A percentile compares a stretch with the other conserved stretches of the same genome.
These are phyloP conservation scores for Epinephelus cyanopodus DNA, from an alignment of 2,113 vertebrate species.

Conservation along the genomic window DNA sequence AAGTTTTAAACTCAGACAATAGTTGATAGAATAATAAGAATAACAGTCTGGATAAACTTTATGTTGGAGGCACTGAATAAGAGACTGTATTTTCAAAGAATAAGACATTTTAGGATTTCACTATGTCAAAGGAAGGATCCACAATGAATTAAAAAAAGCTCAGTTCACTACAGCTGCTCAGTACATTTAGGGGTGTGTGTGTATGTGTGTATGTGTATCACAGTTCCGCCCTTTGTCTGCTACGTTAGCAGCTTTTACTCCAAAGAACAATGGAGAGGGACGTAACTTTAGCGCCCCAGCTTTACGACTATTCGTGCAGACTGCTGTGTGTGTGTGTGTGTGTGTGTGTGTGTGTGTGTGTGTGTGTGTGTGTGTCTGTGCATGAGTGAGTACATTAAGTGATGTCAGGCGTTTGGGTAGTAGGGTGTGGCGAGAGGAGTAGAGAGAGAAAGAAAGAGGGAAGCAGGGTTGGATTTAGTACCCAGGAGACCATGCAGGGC, in stretches of 20 bases:
- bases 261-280: slow-evolving; percentile 79
- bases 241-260: slow-evolving; percentile 78
- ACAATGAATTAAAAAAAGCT: not conserved
- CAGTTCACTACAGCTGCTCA: slow-evolving; percentile 48
- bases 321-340: slow-evolving; percentile 10
- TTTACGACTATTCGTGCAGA: slow-evolving; percentile 56
- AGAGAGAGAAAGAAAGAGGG: slow-evolving; percentile 11
- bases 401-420: slow-evolving; percentile 74
- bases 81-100: not conserved
- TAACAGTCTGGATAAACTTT: not conserved
- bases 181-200: slow-evolving; percentile 27
- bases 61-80: not conserved
- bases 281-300: slow-evolving; percentile 65
- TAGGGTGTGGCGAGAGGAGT: slow-evolving; percentile 68
- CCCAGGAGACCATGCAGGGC: slow-evolving; percentile 69
- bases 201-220: slow-evolving; percentile 31
- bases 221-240: slow-evolving; percentile 83
- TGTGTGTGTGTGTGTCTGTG: slow-evolving; percentile 22
- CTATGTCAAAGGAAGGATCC: not conserved
- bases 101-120: not conserved
- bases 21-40: not conserved
- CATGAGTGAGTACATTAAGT: slow-evolving; percentile 67
- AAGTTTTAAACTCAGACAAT: not conserved
- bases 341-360: slow-evolving; percentile 30
- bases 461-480: slow-evolving; percentile 49